Conservation (phyloP, 2,888 invertebrate species). For the Coenonympha arcania region DNA sequence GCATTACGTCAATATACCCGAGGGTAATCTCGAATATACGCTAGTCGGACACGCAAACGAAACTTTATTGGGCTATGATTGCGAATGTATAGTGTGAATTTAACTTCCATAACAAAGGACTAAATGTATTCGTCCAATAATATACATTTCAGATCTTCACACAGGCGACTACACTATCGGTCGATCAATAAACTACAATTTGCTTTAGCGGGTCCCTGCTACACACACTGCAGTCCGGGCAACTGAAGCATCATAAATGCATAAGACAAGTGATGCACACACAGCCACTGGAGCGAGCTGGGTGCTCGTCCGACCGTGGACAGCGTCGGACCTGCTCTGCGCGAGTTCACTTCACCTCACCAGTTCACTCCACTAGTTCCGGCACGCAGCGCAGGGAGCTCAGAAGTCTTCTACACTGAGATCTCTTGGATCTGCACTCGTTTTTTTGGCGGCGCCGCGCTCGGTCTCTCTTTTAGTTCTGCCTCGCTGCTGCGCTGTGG, state of each 20-base stretch:
- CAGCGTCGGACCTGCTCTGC: neutral
- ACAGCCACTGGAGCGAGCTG: neutral
- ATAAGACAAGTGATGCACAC: neutral
- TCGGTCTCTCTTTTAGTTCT: conserved; percentile 60
- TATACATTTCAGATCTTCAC: no score
- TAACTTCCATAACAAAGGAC: no score
- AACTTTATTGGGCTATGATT: no score
- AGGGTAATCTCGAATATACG: no score
- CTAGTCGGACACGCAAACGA: no score
- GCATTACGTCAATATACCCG: no score
- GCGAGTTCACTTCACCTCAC: neutral
- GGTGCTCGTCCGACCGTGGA: neutral
- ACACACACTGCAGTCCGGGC: neutral
- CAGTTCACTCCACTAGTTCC: no score
- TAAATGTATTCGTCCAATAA: no score
- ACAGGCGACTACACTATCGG: neutral
- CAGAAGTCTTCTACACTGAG: conserved; percentile 77
- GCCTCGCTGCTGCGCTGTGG: conserved; percentile 72
- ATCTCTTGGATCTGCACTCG: conserved; percentile 87
- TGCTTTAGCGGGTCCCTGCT: neutral
- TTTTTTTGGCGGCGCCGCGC: conserved; percentile 76
- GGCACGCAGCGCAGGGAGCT: neutral
- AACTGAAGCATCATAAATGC: neutral
- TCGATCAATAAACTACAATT: neutral
- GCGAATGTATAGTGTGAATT: no score